Evolutionary conservation across 2,888 invertebrate genomes (phyloP).

Genomic region (Mythimna lalbum): DNA sequence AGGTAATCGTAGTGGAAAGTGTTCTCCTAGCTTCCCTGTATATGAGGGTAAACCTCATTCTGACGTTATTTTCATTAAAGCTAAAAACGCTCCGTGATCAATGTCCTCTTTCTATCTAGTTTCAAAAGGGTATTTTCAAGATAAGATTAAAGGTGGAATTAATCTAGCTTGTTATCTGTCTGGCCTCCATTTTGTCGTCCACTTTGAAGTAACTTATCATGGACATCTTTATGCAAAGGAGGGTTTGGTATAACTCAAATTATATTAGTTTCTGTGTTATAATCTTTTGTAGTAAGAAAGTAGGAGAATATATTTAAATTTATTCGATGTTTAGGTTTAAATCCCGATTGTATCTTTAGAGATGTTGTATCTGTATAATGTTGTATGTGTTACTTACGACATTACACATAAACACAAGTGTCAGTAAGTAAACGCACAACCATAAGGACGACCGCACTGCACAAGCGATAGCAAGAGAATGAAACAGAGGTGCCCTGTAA

Average conservation of each 20-base stretch:
- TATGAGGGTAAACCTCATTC: not conserved
- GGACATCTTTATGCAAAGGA: conserved; percentile 54
- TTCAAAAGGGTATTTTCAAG: conserved; percentile 15
- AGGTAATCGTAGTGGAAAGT: too few relatives aligned
- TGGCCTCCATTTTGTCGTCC: conserved; percentile 31
- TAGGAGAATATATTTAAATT: conserved; percentile 11
- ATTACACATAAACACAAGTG: too few relatives aligned
- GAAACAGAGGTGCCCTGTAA: too few relatives aligned
- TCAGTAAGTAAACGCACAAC: too few relatives aligned
- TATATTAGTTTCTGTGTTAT: conserved; percentile 27
- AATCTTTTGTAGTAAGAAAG: conserved; percentile 29
- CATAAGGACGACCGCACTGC: too few relatives aligned
- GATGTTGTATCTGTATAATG: too few relatives aligned
- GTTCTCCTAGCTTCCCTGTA: not conserved
- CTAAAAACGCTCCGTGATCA: not conserved
- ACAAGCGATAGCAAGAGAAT: too few relatives aligned
- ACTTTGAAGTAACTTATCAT: conserved; percentile 41
- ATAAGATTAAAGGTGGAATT: conserved; percentile 28
- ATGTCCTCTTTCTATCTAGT: conserved; percentile 7
- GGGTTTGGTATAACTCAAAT: conserved; percentile 33
- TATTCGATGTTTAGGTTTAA: not conserved
- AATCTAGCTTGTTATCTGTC: conserved; percentile 36
- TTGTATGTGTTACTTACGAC: too few relatives aligned
- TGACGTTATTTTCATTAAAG: not conserved
- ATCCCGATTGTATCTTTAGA: not conserved